Evolutionary conservation across 2,888 invertebrate genomes (phyloP).

Genomic region (Fragum whitleyi): DNA sequence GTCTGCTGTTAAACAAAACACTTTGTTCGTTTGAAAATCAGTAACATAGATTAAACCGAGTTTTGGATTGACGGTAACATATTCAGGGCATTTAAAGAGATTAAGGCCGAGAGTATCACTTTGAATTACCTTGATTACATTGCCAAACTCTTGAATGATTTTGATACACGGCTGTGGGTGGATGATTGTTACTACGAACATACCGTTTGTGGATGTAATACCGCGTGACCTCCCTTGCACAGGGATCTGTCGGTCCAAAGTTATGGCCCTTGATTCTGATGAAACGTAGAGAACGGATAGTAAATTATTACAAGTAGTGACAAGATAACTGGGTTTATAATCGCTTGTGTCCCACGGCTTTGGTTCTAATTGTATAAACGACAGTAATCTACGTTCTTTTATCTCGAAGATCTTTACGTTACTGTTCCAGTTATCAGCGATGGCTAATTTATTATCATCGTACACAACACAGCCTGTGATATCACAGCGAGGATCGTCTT

Average conservation of each 20-base stretch:
- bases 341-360: slow-evolving; percentile 18
- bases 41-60: neutral
- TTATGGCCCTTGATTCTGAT: neutral
- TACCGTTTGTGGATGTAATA: neutral
- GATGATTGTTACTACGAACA: slow-evolving; percentile 1
- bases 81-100: slow-evolving; percentile 18
- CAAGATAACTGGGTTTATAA: neutral
- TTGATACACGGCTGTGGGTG: neutral
- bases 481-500: slow-evolving; percentile 5
- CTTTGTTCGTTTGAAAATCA: slow-evolving; percentile 11
- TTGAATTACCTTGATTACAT: neutral
- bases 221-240: slow-evolving; percentile 13
- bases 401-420: slow-evolving; percentile 7
- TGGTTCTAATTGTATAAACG: neutral
- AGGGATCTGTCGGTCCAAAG: neutral
- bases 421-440: slow-evolving; percentile 19
- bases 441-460: neutral
- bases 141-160: neutral
- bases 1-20: slow-evolving; percentile 3
- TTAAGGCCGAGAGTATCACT: neutral
- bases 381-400: neutral
- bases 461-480: slow-evolving; percentile 17
- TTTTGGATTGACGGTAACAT: slow-evolving; percentile 5
- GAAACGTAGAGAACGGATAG: neutral
- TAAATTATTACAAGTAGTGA: slow-evolving; percentile 3